phyloP scores from a whole-genome alignment of 53 echinoderm and acorn worm genomes.

The Actinopyga echinites region DNA sequence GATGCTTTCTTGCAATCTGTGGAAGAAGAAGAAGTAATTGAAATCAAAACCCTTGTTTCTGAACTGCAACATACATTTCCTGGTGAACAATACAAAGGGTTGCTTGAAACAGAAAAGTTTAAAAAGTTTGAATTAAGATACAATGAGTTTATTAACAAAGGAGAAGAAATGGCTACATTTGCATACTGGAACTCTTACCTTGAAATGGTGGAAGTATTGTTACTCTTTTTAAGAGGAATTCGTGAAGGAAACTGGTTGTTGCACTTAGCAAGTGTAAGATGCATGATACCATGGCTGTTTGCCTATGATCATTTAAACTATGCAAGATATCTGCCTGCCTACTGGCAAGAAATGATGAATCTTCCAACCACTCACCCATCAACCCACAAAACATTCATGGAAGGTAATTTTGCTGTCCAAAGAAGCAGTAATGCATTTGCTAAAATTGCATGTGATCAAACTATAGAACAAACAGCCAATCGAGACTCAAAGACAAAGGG shows the following conservation, averaged over 20 bases:
- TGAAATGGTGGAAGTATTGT: constrained; percentile 49
- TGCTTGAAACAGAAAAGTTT: constrained; percentile 26
- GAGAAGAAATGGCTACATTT: constrained; percentile 30
- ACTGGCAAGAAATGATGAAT: constrained; percentile 61
- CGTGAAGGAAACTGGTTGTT: constrained; percentile 65
- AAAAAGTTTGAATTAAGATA: neutral
- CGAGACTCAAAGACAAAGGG: constrained; percentile 60
- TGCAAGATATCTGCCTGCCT: constrained; percentile 64
- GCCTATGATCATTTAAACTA: constrained; percentile 65
- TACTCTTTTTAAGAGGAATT: constrained; percentile 47
- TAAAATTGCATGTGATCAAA: constrained; percentile 53
- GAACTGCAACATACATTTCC: constrained; percentile 35
- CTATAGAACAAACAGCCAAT: constrained; percentile 65
- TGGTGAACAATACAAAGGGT: neutral
- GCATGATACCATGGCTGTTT: constrained; percentile 69
- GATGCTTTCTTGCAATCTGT: constrained; percentile 23
- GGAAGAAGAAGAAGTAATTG: constrained; percentile 2
- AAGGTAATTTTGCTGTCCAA: constrained; percentile 63
- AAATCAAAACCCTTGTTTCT: neutral
- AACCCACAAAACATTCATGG: constrained; percentile 39
- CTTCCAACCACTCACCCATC: constrained; percentile 50
- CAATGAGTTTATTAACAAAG: constrained; percentile 3
- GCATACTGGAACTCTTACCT: constrained; percentile 52
- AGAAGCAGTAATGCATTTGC: constrained; percentile 42
- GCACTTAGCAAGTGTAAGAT: constrained; percentile 52